Evolutionary conservation across 2,797 vertebrate species (phyloP).

Genomic region (Emys orbicularis): DNA sequence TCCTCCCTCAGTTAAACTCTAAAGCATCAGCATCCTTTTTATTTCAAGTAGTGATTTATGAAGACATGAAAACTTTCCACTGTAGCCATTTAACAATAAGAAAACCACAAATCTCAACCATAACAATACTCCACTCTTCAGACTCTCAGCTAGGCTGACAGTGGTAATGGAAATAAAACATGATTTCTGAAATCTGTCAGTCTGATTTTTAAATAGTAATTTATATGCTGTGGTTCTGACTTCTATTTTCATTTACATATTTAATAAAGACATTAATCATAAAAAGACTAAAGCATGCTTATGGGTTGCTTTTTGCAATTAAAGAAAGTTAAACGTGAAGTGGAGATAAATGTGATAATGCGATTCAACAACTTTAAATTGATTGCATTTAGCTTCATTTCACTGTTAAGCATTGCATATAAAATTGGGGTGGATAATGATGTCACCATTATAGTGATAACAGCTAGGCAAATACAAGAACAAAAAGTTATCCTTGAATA

Average conservation of each 20-base stretch:
- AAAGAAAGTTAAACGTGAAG: neutral
- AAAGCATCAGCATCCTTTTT: conserved; percentile 12
- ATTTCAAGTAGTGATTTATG: conserved; percentile 48
- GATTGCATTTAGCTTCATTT: neutral
- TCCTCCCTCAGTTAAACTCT: conserved; percentile 1
- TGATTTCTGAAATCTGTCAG: conserved; percentile 39
- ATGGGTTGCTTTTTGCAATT: conserved; percentile 23
- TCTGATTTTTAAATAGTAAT: conserved; percentile 55
- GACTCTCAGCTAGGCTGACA: conserved; percentile 47
- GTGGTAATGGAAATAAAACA: conserved; percentile 22
- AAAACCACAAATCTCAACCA: conserved; percentile 18
- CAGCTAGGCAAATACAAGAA: accelerated
- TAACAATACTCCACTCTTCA: conserved; percentile 7
- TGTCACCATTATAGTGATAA: neutral
- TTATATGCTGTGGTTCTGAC: conserved; percentile 34
- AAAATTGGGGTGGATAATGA: neutral
- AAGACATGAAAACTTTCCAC: neutral
- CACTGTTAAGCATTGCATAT: neutral
- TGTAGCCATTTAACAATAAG: neutral
- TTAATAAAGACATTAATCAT: conserved; percentile 59
- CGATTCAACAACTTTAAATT: neutral
- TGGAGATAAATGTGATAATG: neutral
- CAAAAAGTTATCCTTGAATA: neutral
- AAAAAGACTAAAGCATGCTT: neutral
- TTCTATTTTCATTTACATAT: conserved; percentile 25